Conservation (phyloP, 2,888 invertebrate species). For the Dryococelus australis region DNA sequence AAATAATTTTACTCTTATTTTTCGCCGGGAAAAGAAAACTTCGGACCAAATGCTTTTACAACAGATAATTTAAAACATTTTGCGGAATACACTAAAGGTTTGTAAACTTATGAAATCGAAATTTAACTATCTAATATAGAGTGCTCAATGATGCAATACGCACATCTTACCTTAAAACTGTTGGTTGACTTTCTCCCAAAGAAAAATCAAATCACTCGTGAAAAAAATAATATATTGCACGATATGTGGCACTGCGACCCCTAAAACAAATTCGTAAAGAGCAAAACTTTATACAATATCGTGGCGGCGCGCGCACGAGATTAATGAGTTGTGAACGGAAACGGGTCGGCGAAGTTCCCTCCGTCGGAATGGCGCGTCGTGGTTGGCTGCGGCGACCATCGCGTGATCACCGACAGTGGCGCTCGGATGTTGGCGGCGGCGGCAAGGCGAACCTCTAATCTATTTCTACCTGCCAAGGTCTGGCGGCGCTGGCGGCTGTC, state of each 20-base stretch:
- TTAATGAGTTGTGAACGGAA: neutral
- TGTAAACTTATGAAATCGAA: neutral
- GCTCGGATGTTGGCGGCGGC: neutral
- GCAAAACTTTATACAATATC: neutral
- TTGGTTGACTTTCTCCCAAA: too few species aligned
- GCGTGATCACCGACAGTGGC: neutral
- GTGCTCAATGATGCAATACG: neutral
- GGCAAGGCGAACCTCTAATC: neutral
- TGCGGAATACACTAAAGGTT: neutral
- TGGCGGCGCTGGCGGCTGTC: constrained; percentile 4
- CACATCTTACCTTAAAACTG: neutral
- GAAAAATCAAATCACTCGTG: too few species aligned
- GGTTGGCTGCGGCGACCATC: neutral
- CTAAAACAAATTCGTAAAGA: neutral
- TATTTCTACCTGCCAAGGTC: constrained; percentile 16
- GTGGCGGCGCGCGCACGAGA: neutral
- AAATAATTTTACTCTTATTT: too few species aligned
- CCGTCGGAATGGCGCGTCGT: neutral
- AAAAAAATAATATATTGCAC: too few species aligned
- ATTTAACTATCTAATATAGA: neutral
- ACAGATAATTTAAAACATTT: neutral
- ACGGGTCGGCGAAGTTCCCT: constrained; percentile 3
- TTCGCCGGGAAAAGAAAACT: too few species aligned
- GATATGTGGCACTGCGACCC: neutral
- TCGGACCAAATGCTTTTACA: too few species aligned